Conservation (phyloP, 2,113 vertebrate species). For the Nycticebus coucang region DNA sequence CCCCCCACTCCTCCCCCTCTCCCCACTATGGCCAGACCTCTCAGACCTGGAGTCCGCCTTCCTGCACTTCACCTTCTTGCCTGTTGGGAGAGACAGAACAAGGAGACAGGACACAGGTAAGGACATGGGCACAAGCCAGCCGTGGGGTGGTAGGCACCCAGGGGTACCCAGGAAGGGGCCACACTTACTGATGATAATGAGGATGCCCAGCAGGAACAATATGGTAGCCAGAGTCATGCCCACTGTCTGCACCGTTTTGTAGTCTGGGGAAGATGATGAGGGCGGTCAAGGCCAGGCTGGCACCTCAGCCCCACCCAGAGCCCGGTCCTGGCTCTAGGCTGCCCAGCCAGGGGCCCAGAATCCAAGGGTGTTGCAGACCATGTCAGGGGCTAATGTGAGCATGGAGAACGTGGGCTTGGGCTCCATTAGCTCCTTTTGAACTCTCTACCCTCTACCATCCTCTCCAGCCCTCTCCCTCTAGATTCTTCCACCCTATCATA, state of each 20-base stretch:
- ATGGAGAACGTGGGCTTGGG: neutral
- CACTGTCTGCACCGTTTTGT: conserved; percentile 90
- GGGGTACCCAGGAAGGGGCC: neutral
- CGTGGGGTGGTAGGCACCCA: neutral
- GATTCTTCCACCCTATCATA: no score
- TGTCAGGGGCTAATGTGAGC: neutral
- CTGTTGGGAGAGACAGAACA: conserved; percentile 61
- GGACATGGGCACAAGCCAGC: neutral
- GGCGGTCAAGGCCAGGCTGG: neutral
- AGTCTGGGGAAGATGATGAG: conserved; percentile 84
- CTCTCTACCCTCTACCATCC: neutral
- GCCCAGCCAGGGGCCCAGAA: neutral
- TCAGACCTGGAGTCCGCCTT: conserved; percentile 81
- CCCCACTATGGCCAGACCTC: conserved; percentile 66
- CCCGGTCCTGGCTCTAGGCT: neutral
- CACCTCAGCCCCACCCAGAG: neutral
- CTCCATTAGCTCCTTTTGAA: neutral
- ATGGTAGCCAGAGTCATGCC: conserved; percentile 91
- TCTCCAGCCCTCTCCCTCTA: neutral
- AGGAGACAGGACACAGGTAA: neutral
- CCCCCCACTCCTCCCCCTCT: neutral
- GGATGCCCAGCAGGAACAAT: conserved; percentile 92
- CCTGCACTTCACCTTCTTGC: conserved; percentile 82
- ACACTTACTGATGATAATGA: conserved; percentile 91
- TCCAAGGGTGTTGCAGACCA: neutral